A percentile compares a stretch with the other conserved stretches of the same genome.
Evolutionary conservation across 2,113 vertebrate genomes (phyloP).

Genomic region (Xerus inauris): DNA sequence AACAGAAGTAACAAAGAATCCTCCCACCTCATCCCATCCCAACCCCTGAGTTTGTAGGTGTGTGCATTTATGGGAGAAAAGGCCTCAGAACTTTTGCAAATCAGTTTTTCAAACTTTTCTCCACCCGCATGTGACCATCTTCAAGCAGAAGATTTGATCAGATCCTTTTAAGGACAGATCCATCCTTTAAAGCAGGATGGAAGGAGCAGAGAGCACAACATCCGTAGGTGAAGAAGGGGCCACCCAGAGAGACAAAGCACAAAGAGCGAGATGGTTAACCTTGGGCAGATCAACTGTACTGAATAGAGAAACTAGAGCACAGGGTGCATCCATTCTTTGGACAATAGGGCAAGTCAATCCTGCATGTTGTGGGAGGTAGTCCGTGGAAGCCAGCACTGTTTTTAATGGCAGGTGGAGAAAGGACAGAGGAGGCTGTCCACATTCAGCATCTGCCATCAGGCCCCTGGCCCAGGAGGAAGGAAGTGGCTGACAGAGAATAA

Average conservation of each 20-base stretch:
- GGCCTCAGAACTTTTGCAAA: neutral
- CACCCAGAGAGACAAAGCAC: neutral
- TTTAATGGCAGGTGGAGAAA: neutral
- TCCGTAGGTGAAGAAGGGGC: neutral
- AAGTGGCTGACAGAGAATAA: neutral
- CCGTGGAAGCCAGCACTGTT: neutral
- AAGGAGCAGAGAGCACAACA: neutral
- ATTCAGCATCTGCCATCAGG: neutral
- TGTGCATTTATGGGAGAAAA: neutral
- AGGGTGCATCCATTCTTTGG: neutral
- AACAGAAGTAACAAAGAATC: neutral
- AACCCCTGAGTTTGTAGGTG: neutral
- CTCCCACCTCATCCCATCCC: rapidly evolving
- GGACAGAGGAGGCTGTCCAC: neutral
- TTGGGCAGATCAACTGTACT: neutral
- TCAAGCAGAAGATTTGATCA: neutral
- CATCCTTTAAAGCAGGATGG: neutral
- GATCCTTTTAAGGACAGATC: neutral
- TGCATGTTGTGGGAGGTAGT: neutral
- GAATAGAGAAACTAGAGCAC: neutral
- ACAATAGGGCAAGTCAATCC: neutral
- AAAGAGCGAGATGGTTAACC: neutral
- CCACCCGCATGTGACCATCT: neutral
- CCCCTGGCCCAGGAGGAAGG: neutral
- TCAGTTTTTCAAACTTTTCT: neutral